Evolutionary conservation across 1,140 invertebrate genomes (phyloP).

Genomic region (Leptopilina boulardi): DNA sequence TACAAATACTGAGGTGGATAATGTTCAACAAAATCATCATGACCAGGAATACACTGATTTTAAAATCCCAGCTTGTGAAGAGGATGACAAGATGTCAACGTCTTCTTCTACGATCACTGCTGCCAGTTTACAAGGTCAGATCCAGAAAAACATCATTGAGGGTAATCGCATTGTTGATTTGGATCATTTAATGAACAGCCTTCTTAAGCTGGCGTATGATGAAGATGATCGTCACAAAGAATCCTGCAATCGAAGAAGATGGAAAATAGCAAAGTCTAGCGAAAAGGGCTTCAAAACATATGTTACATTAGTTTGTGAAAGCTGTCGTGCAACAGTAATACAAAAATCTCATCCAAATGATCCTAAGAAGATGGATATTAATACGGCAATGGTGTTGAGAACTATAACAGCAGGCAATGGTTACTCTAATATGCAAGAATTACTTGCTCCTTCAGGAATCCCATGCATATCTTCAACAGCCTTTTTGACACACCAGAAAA

Average conservation of each 20-base stretch:
- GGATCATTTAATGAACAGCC: background rate
- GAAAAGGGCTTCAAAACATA: background rate
- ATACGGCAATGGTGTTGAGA: background rate
- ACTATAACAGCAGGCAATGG: background rate
- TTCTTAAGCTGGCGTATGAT: background rate
- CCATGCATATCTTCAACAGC: background rate
- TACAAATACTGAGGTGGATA: too few relatives aligned
- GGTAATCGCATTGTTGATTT: background rate
- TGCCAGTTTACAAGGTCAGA: too few relatives aligned
- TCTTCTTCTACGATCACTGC: too few relatives aligned
- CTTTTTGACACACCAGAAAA: background rate
- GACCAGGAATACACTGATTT: too few relatives aligned
- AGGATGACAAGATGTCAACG: too few relatives aligned
- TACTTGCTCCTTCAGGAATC: background rate
- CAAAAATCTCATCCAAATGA: background rate
- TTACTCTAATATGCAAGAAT: background rate
- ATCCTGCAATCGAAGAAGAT: background rate
- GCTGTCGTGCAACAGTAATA: background rate
- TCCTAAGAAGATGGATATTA: background rate
- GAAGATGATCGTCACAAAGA: background rate
- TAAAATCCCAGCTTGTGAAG: too few relatives aligned
- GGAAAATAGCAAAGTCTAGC: background rate
- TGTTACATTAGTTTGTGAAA: background rate
- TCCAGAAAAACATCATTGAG: background rate
- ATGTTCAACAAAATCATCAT: too few relatives aligned